phyloP scores from a whole-genome alignment of 2,797 vertebrate genomes.

The Lithobates sylvaticus region DNA sequence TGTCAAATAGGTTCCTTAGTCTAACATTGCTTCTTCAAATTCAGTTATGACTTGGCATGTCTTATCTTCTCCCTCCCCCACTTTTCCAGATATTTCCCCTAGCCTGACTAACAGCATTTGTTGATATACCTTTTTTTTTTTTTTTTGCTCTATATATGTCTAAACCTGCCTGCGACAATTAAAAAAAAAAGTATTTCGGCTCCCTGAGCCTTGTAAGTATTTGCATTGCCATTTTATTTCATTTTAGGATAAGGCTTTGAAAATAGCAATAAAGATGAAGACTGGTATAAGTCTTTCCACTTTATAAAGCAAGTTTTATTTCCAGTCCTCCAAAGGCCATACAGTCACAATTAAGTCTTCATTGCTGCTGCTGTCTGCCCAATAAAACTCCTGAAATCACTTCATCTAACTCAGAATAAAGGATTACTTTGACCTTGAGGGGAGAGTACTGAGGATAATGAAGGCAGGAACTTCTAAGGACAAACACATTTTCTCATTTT shows the following conservation, averaged over 20 bases:
- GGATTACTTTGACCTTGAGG: conserved; percentile 53
- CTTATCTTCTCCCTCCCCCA: conserved; percentile 9
- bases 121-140: conserved; percentile 29
- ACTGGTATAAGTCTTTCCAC: conserved; percentile 23
- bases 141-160: conserved; percentile 34
- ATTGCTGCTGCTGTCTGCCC: conserved; percentile 19
- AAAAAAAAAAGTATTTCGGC: not conserved
- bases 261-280: conserved; percentile 6
- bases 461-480: conserved; percentile 30
- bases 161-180: conserved; percentile 11
- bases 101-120: conserved; percentile 27
- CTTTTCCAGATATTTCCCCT: conserved; percentile 6
- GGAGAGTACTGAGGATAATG: conserved; percentile 29
- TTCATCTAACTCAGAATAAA: conserved; percentile 53
- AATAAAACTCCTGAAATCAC: conserved; percentile 44
- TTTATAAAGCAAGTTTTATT: conserved; percentile 34
- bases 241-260: conserved; percentile 5
- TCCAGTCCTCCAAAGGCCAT: conserved; percentile 27
- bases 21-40: conserved; percentile 34
- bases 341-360: conserved; percentile 41
- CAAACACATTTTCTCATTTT: conserved; percentile 36
- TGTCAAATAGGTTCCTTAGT: conserved; percentile 37
- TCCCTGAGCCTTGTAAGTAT: not conserved
- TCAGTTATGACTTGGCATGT: conserved; percentile 37
- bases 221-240: not conserved